Percentiles rank a stretch among this genome's conserved stretches.
phyloP scores from a whole-genome alignment of 2,888 invertebrate genomes.

The Agrochola lota region DNA sequence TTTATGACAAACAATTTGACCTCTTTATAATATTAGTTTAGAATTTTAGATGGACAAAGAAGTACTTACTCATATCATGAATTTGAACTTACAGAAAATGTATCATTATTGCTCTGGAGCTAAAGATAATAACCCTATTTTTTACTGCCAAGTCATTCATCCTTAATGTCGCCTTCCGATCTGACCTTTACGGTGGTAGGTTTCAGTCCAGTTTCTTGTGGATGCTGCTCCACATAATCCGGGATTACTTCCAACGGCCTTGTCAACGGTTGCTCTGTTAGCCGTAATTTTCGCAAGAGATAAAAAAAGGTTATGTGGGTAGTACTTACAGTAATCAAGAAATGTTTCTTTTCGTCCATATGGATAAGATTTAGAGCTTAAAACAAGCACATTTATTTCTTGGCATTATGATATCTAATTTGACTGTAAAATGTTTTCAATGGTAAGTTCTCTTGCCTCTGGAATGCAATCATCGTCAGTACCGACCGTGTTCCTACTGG shows the following conservation, averaged over 20 bases:
- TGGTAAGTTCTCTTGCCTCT: neutral
- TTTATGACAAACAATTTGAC: neutral
- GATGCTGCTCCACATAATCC: conserved; percentile 49
- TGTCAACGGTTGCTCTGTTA: conserved; percentile 29
- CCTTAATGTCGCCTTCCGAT: conserved; percentile 15
- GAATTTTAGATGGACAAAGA: neutral
- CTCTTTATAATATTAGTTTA: too few relatives aligned
- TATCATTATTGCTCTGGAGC: neutral
- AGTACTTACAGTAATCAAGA: neutral
- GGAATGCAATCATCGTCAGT: neutral
- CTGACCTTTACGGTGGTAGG: conserved; percentile 39
- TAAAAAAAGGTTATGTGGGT: conserved; percentile 9
- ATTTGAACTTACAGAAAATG: neutral
- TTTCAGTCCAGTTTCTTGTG: conserved; percentile 20
- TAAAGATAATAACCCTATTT: conserved; percentile 2
- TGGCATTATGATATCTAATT: neutral
- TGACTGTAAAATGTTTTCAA: neutral
- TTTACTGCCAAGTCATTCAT: conserved; percentile 44
- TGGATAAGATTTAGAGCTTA: neutral
- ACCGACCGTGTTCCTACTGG: neutral
- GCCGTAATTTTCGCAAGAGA: conserved; percentile 25
- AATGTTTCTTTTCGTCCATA: neutral
- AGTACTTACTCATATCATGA: too few relatives aligned
- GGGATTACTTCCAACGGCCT: conserved; percentile 37
- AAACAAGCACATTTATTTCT: neutral